Evolutionary conservation across 2,797 vertebrate species (phyloP).

Genomic region (Spinus olivaceus): DNA sequence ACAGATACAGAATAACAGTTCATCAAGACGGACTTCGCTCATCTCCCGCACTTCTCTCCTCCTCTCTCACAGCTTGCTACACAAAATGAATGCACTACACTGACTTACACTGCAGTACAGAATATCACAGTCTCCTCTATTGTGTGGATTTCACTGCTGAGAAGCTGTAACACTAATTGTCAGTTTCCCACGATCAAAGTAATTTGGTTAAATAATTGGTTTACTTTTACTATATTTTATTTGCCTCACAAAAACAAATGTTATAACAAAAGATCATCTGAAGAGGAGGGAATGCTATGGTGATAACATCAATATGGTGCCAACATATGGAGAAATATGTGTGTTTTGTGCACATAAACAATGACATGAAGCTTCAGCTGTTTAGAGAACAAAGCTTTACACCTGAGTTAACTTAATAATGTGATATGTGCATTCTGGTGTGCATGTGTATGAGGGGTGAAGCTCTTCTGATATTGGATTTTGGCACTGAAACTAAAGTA

Average conservation of each 20-base stretch:
- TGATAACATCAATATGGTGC: constrained; percentile 64
- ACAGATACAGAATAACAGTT: neutral
- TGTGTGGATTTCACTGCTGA: constrained; percentile 55
- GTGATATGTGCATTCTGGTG: neutral
- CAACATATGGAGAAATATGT: constrained; percentile 45
- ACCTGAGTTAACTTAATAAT: constrained; percentile 24
- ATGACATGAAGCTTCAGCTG: constrained; percentile 13
- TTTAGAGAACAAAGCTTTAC: constrained; percentile 35
- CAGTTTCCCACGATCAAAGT: constrained; percentile 64
- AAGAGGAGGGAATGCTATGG: constrained; percentile 36
- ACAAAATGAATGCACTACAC: constrained; percentile 36
- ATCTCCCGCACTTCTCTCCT: neutral
- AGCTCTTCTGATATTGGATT: neutral
- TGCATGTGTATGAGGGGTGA: neutral
- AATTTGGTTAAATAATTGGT: constrained; percentile 68
- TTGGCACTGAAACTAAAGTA: neutral
- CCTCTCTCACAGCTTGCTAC: constrained; percentile 20
- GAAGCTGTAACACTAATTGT: constrained; percentile 64
- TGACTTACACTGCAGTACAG: constrained; percentile 7
- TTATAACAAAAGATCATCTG: constrained; percentile 39
- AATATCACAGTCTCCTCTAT: constrained; percentile 20
- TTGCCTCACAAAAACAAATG: constrained; percentile 47
- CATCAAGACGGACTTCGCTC: neutral
- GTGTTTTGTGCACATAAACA: constrained; percentile 39
- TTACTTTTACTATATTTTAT: constrained; percentile 62